Conservation (phyloP, 2,888 invertebrate species). For the Caenorhabditis plicata region DNA sequence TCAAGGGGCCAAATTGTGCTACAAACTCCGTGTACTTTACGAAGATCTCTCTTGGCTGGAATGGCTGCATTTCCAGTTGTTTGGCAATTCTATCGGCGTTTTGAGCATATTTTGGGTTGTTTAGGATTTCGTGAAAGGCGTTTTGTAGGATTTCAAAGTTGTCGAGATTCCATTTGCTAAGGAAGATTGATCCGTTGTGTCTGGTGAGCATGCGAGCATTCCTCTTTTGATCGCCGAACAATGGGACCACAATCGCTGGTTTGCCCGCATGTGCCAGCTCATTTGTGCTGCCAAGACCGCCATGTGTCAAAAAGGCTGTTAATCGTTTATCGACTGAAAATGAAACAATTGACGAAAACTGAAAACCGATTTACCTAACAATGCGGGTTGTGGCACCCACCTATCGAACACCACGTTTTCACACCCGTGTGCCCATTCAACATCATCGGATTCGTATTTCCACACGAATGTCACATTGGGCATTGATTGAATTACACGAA, state of each 20-base stretch:
- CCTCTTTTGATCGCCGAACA: slow-evolving; percentile 33
- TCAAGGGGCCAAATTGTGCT: slow-evolving; percentile 15
- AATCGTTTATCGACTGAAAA: slow-evolving; percentile 15
- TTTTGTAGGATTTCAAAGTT: slow-evolving; percentile 4
- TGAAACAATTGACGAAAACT: not conserved
- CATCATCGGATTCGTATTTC: slow-evolving; percentile 26
- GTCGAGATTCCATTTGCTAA: slow-evolving; percentile 21
- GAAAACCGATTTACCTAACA: slow-evolving; percentile 5
- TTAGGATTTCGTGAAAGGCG: slow-evolving; percentile 9
- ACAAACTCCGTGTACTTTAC: slow-evolving; percentile 22
- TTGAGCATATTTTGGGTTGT: slow-evolving; percentile 2
- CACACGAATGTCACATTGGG: slow-evolving; percentile 27
- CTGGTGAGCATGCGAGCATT: slow-evolving; percentile 30
- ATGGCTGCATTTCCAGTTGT: slow-evolving; percentile 11
- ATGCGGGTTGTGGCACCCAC: slow-evolving; percentile 26
- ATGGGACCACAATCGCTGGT: slow-evolving; percentile 26
- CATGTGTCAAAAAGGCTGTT: slow-evolving; percentile 20
- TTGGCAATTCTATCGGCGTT: slow-evolving; percentile 9
- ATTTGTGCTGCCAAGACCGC: slow-evolving; percentile 22
- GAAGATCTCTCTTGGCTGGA: slow-evolving; percentile 9
- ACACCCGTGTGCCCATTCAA: slow-evolving; percentile 4
- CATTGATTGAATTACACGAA: slow-evolving; percentile 1
- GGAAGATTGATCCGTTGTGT: slow-evolving; percentile 11
- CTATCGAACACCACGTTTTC: slow-evolving; percentile 16
- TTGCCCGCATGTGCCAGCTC: slow-evolving; percentile 19